Conservation (phyloP, 1,140 invertebrate species). For the Adoxophyes honmai region DNA sequence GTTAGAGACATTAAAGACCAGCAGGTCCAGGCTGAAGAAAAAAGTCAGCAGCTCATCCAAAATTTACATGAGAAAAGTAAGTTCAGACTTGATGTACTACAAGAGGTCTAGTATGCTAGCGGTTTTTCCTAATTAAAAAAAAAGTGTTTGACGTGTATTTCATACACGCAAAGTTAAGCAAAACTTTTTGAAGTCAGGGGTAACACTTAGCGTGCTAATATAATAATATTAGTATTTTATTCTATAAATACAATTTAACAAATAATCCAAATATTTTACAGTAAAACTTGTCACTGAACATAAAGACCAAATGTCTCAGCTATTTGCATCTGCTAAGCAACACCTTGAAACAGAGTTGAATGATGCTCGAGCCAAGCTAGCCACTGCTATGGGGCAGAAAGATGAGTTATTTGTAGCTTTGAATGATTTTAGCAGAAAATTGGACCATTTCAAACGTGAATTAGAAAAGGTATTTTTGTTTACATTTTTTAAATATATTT, state of each 20-base stretch:
- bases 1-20: conserved; percentile 31
- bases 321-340: conserved; percentile 29
- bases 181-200: too few relatives aligned
- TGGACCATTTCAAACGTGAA: conserved; percentile 28
- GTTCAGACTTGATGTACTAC: background rate
- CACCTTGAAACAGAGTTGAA: conserved; percentile 29
- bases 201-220: too few relatives aligned
- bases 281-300: conserved; percentile 35
- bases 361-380: conserved; percentile 19
- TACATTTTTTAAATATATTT: background rate
- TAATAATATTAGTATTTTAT: too few relatives aligned
- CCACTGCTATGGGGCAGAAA: conserved; percentile 10
- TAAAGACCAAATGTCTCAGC: conserved; percentile 32
- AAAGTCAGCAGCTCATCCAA: conserved; percentile 19
- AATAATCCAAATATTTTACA: conserved; percentile 13
- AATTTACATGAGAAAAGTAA: conserved; percentile 42
- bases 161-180: too few relatives aligned
- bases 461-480: conserved; percentile 31
- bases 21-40: conserved; percentile 25
- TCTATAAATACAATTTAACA: background rate
- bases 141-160: too few relatives aligned
- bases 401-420: conserved; percentile 24
- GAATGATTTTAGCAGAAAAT: conserved; percentile 23
- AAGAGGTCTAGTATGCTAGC: background rate
- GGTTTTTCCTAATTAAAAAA: background rate